Evolutionary conservation across 2,113 vertebrate species (phyloP).

Genomic region (Eonycteris spelaea): DNA sequence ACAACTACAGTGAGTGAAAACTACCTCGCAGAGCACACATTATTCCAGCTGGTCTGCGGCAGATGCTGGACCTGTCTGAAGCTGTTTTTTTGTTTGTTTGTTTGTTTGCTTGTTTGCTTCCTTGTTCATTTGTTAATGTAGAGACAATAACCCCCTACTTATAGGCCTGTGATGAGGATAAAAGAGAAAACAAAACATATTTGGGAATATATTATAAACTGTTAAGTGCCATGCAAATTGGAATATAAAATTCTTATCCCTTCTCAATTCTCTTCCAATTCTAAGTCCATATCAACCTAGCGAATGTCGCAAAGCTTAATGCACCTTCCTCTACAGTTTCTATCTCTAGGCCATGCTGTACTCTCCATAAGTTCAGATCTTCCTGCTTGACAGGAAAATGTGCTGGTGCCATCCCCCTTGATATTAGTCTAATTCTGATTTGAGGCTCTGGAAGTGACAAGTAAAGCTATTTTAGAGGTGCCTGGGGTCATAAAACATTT

Average conservation of each 20-base stretch:
- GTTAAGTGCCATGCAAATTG: not conserved
- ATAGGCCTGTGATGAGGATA: not conserved
- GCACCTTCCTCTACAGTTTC: constrained; percentile 42
- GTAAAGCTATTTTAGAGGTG: constrained; percentile 80
- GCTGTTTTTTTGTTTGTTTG: too few species aligned
- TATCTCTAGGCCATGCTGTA: constrained; percentile 39
- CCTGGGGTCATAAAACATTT: constrained; percentile 81
- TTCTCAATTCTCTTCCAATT: not conserved
- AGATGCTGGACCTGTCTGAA: not conserved
- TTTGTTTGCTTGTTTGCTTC: not conserved
- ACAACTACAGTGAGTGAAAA: not conserved
- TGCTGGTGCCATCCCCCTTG: constrained; percentile 73
- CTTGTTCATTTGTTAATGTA: not conserved
- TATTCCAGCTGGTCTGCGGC: not conserved
- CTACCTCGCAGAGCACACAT: not conserved
- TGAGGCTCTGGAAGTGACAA: constrained; percentile 81
- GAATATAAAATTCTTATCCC: not conserved
- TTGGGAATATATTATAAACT: not conserved
- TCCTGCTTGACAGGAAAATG: constrained; percentile 80
- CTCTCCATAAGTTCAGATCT: constrained; percentile 75
- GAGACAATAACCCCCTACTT: not conserved
- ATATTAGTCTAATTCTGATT: constrained; percentile 83
- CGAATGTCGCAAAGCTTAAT: constrained; percentile 40
- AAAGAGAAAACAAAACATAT: not conserved
- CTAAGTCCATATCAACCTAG: constrained; percentile 32